These are phyloP conservation scores for Anticlea derivata DNA, from an alignment of 2,888 invertebrate genomes.

Conservation along the genomic window DNA sequence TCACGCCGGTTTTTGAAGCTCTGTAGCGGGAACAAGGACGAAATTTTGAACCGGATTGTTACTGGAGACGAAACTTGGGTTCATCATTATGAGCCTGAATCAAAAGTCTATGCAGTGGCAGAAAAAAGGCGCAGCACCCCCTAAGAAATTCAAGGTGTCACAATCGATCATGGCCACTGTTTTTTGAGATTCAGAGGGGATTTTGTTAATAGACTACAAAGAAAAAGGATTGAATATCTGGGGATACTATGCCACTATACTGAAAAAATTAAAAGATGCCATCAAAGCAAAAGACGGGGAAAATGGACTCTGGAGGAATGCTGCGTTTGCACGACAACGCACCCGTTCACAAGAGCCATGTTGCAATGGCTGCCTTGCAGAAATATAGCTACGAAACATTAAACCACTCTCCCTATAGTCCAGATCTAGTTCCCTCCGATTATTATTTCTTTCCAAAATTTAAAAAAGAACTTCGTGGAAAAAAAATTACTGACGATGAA, in stretches of 20 bases:
- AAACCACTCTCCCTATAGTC: neutral
- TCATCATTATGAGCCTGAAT: too few relatives aligned
- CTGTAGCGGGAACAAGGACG: too few relatives aligned
- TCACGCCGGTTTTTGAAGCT: too few relatives aligned
- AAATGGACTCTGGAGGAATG: neutral
- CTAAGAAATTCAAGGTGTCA: neutral
- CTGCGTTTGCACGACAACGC: slow-evolving; percentile 8
- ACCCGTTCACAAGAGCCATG: neutral
- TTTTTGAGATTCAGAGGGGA: neutral
- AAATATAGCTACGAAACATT: neutral
- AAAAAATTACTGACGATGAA: neutral
- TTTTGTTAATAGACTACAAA: neutral
- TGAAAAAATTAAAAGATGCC: neutral
- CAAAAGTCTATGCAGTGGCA: too few relatives aligned
- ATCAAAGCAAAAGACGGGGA: slow-evolving; percentile 1
- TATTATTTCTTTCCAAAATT: slow-evolving; percentile 5
- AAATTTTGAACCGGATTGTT: too few relatives aligned
- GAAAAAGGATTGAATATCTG: neutral
- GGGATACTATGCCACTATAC: neutral
- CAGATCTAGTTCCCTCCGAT: slow-evolving; percentile 2
- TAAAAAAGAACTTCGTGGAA: slow-evolving; percentile 1
- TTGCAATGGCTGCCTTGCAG: slow-evolving; percentile 7
- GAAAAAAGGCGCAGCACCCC: neutral
- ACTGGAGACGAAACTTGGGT: too few relatives aligned
- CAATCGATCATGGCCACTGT: too few relatives aligned